Evolutionary conservation across 2,797 vertebrate genomes (phyloP).

Genomic region (Takifugu rubripes): DNA sequence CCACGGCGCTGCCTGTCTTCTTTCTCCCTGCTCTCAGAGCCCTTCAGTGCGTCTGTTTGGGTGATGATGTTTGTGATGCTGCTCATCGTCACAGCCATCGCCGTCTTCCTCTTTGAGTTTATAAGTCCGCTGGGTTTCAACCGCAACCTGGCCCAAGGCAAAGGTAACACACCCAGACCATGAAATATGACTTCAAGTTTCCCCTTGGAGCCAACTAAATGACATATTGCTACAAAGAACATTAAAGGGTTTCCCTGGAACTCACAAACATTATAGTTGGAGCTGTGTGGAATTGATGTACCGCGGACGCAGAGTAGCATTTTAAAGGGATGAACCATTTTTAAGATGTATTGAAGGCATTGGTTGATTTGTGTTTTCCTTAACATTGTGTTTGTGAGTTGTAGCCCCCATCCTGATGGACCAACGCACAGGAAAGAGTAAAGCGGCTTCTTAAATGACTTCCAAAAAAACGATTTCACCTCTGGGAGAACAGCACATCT

Average conservation of each 20-base stretch:
- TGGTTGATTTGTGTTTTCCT: not conserved
- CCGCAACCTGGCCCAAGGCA: slow-evolving; percentile 94
- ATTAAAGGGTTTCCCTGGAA: not conserved
- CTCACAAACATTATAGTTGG: slow-evolving; percentile 15
- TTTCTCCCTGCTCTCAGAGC: slow-evolving; percentile 75
- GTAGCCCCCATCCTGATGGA: not conserved
- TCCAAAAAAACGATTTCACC: not conserved
- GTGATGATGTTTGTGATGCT: slow-evolving; percentile 99
- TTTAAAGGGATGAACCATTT: slow-evolving; percentile 14
- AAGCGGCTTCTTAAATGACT: not conserved
- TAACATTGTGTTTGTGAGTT: not conserved
- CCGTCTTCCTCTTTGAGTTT: slow-evolving; percentile 97
- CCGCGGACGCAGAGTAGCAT: slow-evolving; percentile 2
- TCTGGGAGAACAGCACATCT: not conserved
- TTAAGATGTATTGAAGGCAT: slow-evolving; percentile 14
- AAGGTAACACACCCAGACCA: slow-evolving; percentile 79
- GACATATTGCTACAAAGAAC: slow-evolving; percentile 32
- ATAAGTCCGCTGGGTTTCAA: slow-evolving; percentile 98
- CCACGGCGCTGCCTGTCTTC: not conserved
- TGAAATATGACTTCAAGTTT: slow-evolving; percentile 23
- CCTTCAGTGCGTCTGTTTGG: slow-evolving; percentile 98
- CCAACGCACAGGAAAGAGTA: not conserved
- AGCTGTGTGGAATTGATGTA: slow-evolving; percentile 16
- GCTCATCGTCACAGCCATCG: slow-evolving; percentile 94
- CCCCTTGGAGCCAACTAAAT: slow-evolving; percentile 34